Base-by-base conservation (phyloP, 1,140 invertebrate species). In the Drosophila micromelanica region DNA sequence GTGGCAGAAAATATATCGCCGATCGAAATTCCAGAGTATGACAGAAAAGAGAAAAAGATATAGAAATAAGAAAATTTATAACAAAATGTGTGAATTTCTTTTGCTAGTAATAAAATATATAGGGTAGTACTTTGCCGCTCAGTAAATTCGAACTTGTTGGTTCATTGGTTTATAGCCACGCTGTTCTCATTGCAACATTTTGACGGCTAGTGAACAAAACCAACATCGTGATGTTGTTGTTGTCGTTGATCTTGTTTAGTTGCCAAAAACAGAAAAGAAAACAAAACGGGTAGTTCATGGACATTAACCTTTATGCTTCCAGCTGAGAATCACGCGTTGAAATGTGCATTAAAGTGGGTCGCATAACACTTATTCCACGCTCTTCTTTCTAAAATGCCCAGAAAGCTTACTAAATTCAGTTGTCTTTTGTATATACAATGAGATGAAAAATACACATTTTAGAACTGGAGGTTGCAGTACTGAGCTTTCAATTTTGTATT, bases 181-280 rank as follows among this genome's bases (percentile, higher is more conserved):
- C 62, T 51, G 74, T 81, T 81, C 80, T 84, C 73, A 77, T 82
- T 82, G 80, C 80, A 84, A 84, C 76, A 82, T 76, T 81, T 84
- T 23, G 63, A 76, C 76, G 76, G 71, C 80, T 71, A 72, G 75
- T 61, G 20, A 54, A 35, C 49, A 42, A 17, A 13, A 35, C 9
- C 60, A 64, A 57, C 60, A 17, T 56, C 40, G 13, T 68, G 57
- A 68, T 59, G 30, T 56, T 69, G 60, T 70, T 75, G 60, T 62
- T 62, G 68, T 71, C 20, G 45, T 55, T 67, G 76, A 75, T 79
- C 76, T 82, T 79, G 80, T 84, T 76, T 43, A 35, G 57, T 57
- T 54, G 62, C 78, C 76, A 42, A 84, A 82, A 82, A 78, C 61
- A 46, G 70, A 79, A 64, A 55, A 54, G 57, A 74, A 63, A 35